A percentile compares a stretch with the other conserved stretches of the same genome.
Evolutionary conservation across 1,140 invertebrate species (phyloP).

Genomic region (Pachyrhynchus sulphureomaculatus): DNA sequence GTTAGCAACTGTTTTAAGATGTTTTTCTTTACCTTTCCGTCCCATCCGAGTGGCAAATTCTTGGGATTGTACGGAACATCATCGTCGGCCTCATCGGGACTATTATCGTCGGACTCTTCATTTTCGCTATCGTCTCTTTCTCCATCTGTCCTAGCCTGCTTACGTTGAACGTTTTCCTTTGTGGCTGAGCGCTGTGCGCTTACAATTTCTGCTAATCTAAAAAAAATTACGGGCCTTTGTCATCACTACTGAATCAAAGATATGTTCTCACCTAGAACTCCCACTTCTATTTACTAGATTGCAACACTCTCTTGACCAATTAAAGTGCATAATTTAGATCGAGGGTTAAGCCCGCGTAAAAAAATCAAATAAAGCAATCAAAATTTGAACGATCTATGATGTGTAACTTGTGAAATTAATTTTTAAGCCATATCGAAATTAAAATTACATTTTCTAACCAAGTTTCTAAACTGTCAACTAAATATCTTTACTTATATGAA

Average conservation of each 20-base stretch:
- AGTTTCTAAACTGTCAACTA: no score
- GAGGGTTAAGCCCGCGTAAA: no score
- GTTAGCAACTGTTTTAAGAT: neutral
- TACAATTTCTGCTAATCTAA: conserved; percentile 76
- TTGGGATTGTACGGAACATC: conserved; percentile 99
- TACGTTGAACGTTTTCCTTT: conserved; percentile 97
- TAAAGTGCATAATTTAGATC: no score
- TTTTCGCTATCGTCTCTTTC: conserved; percentile 92
- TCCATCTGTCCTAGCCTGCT: conserved; percentile 95
- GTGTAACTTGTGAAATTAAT: no score
- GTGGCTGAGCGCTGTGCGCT: conserved; percentile 85
- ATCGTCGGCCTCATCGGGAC: conserved; percentile 83
- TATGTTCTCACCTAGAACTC: no score
- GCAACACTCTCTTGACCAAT: no score
- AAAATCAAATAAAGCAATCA: no score
- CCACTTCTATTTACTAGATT: no score
- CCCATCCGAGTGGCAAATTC: conserved; percentile 98
- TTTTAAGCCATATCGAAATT: no score
- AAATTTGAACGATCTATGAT: no score
- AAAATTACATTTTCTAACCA: no score
- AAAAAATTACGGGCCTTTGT: conserved; percentile 4
- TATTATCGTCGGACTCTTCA: conserved; percentile 83
- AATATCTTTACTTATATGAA: no score
- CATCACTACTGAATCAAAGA: neutral
- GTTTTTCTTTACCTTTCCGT: conserved; percentile 78